phyloP scores from a whole-genome alignment of 2,113 vertebrate species.

The Rhabdornis inornatus region DNA sequence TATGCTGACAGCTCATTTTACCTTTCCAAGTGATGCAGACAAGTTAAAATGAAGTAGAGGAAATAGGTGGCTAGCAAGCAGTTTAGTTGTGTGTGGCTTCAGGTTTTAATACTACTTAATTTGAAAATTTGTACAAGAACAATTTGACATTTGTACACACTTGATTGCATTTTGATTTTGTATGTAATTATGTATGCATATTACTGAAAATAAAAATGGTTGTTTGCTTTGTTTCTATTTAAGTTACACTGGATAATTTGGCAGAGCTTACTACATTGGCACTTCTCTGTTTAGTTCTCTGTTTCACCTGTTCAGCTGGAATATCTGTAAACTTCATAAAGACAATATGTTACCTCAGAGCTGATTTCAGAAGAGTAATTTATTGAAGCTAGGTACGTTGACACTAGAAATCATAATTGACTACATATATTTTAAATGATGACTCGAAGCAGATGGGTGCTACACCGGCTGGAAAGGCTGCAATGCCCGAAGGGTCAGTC shows the following conservation, averaged over 20 bases:
- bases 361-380: not conserved
- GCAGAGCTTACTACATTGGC: not conserved
- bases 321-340: not conserved
- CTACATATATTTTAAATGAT: not conserved
- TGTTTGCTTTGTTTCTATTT: slow-evolving; percentile 25
- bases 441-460: not conserved
- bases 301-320: not conserved
- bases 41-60: slow-evolving; percentile 34
- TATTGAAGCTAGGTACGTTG: not conserved
- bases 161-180: slow-evolving; percentile 30
- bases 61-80: not conserved
- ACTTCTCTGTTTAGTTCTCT: not conserved
- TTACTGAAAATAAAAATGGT: slow-evolving; percentile 64
- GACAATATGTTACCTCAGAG: not conserved
- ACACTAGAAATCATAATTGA: not conserved
- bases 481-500: not conserved
- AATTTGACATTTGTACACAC: slow-evolving; percentile 60
- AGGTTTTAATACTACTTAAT: slow-evolving; percentile 48
- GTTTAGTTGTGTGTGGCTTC: not conserved
- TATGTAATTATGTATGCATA: slow-evolving; percentile 55
- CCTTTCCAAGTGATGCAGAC: slow-evolving; percentile 25
- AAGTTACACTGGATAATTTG: not conserved
- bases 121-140: slow-evolving; percentile 60
- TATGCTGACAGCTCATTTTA: slow-evolving; percentile 43
- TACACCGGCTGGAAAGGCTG: not conserved